Base-by-base conservation (phyloP, 2,113 vertebrate species). In the Aix galericulata region DNA sequence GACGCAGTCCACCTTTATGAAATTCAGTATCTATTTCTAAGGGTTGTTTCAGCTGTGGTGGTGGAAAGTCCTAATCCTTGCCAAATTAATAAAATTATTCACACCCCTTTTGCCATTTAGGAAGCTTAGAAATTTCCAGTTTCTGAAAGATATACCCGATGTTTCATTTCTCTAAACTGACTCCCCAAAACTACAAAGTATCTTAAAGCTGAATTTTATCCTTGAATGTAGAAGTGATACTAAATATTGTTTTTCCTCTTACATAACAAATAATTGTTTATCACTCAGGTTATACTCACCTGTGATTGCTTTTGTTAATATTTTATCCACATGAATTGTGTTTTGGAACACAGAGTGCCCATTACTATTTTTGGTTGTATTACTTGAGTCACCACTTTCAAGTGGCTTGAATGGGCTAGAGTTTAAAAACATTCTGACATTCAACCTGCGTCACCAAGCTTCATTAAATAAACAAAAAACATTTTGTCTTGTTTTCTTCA, bases 41-140 rank as follows among this genome's bases (percentile, higher is more conserved):
- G 56, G 31, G 53, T 82, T 95, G 38, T 83, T 91, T 91, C 58
- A 89, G 48, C 75, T 84, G 55, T 5, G 14, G n/a, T 76, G 59
- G 48, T 20, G 93, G 62, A 67, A 90, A 91, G 81, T 72, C 86
- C 80, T 84, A 93, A 40, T 89, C 79, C 63, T 95, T 88, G 31
- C 55, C 82, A 5, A 1, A 56, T 84, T 86, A 40, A 71, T 93
- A 62, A 76, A 91, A 62, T 63, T 62, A 62, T 76, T 73, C 46
- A 68, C 29, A 80, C 86, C 66, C 80, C 14, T 63, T 89, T 86
- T 91, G 52, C 38, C 53, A 22, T 89, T 90, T 58, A 77, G 46
- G 58, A 84, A 94, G 23, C 36, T 80, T 50, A 73, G 40, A 29
- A 58, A 71, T 50, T 95, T 77, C 50, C 15, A 64, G 26, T 79